Conservation (phyloP, 2,888 invertebrate genomes). For the Callyntrura guangdongensis region DNA sequence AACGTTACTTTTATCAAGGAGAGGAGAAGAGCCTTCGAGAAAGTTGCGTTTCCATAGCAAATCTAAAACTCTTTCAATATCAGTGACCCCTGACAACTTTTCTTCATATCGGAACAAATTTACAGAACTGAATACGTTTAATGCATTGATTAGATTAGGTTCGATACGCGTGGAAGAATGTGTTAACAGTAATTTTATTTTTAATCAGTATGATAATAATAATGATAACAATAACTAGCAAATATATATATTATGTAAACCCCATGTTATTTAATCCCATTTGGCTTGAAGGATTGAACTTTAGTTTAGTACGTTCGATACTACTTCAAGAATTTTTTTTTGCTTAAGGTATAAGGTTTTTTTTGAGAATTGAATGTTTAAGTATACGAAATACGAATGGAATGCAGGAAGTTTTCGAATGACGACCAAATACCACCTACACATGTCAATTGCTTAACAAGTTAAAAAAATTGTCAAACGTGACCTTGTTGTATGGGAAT, state of each 20-base stretch:
- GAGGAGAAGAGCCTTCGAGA: not conserved
- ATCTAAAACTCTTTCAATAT: not conserved
- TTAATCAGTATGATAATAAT: not conserved
- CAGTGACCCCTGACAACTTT: not conserved
- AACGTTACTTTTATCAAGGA: not conserved
- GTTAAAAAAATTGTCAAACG: not conserved
- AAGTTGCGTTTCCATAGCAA: not conserved
- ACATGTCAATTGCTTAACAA: not conserved
- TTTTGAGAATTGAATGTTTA: not conserved
- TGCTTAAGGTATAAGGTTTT: not conserved
- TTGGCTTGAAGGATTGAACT: slow-evolving; percentile 26
- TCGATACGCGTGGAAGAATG: not conserved
- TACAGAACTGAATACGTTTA: not conserved
- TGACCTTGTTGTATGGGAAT: not conserved
- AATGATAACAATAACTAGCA: slow-evolving; percentile 2
- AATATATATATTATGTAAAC: slow-evolving; percentile 21
- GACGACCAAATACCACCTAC: not conserved
- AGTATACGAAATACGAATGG: not conserved
- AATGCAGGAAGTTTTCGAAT: not conserved
- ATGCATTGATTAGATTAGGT: not conserved
- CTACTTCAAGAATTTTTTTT: not conserved
- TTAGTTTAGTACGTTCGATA: slow-evolving; percentile 8
- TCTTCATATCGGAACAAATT: not conserved
- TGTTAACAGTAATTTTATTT: slow-evolving; percentile 11
- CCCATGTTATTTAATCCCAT: slow-evolving; percentile 7